Conservation (phyloP, 2,113 vertebrate species). For the Thalassarche chlororhynchos region DNA sequence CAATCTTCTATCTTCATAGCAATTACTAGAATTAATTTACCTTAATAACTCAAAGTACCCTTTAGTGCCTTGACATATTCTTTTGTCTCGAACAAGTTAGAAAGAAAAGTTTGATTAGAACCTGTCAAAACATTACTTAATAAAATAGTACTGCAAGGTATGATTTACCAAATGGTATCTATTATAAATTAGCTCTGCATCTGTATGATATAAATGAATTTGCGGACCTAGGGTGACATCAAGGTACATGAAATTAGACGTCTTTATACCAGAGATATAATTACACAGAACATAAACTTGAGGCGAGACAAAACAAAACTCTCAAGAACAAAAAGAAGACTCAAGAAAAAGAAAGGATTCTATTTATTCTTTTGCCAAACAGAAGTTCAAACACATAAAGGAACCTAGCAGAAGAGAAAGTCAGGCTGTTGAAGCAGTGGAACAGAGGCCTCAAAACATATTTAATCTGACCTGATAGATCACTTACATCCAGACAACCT, state of each 20-base stretch:
- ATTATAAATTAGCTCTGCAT: not conserved
- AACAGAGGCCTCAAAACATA: not conserved
- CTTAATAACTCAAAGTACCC: conserved; percentile 25
- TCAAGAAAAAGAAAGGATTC: not conserved
- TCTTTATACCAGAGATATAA: not conserved
- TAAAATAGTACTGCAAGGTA: not conserved
- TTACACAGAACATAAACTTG: not conserved
- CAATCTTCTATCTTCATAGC: not conserved
- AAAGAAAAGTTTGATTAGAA: conserved; percentile 50
- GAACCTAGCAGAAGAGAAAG: not conserved
- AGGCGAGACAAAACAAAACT: not conserved
- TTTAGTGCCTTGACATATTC: conserved; percentile 14
- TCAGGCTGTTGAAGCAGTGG: not conserved
- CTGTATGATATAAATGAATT: not conserved
- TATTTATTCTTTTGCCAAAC: not conserved
- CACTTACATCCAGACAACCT: not conserved
- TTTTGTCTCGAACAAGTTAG: conserved; percentile 19
- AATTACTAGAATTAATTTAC: conserved; percentile 50
- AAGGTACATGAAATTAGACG: not conserved
- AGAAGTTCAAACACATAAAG: not conserved
- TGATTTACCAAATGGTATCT: not conserved
- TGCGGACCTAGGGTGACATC: not conserved
- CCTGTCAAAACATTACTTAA: conserved; percentile 42
- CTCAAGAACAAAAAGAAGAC: not conserved
- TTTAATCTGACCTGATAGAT: not conserved